Conservation (phyloP, 2,888 invertebrate species). For the Nudaria mundana region DNA sequence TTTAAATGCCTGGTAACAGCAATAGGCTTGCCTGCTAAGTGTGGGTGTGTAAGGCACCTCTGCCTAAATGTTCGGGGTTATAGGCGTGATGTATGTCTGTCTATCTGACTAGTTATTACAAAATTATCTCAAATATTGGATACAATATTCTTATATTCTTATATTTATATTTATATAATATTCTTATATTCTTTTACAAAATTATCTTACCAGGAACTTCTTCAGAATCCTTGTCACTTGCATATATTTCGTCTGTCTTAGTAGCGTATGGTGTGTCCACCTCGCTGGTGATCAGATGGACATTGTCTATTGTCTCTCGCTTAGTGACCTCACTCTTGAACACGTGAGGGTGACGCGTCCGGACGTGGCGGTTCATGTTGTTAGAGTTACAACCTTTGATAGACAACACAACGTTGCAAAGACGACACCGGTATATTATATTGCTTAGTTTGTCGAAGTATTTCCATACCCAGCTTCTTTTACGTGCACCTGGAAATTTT, state of each 20-base stretch:
- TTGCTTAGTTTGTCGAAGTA: conserved; percentile 67
- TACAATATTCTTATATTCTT: too few species aligned
- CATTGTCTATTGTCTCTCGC: conserved; percentile 26
- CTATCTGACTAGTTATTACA: too few species aligned
- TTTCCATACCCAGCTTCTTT: conserved; percentile 76
- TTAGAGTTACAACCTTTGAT: conserved; percentile 75
- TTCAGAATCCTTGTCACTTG: conserved; percentile 41
- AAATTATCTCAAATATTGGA: too few species aligned
- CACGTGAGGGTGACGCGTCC: conserved; percentile 56
- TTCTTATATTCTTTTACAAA: neutral
- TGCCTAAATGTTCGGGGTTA: too few species aligned
- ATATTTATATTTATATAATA: too few species aligned
- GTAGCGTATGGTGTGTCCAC: conserved; percentile 42
- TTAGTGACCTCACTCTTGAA: conserved; percentile 52
- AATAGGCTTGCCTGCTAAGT: too few species aligned
- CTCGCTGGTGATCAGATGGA: conserved; percentile 32
- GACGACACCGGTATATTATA: conserved; percentile 64
- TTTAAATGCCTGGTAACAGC: too few species aligned
- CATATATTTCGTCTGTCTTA: conserved; percentile 50
- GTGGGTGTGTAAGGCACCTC: too few species aligned
- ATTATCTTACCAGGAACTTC: conserved; percentile 23
- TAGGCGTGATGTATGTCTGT: too few species aligned
- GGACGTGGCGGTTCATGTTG: conserved; percentile 71
- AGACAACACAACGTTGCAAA: conserved; percentile 67
- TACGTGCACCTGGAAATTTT: conserved; percentile 52